Base-by-base conservation (phyloP, 2,113 vertebrate species). In the Carassius gibelio region DNA sequence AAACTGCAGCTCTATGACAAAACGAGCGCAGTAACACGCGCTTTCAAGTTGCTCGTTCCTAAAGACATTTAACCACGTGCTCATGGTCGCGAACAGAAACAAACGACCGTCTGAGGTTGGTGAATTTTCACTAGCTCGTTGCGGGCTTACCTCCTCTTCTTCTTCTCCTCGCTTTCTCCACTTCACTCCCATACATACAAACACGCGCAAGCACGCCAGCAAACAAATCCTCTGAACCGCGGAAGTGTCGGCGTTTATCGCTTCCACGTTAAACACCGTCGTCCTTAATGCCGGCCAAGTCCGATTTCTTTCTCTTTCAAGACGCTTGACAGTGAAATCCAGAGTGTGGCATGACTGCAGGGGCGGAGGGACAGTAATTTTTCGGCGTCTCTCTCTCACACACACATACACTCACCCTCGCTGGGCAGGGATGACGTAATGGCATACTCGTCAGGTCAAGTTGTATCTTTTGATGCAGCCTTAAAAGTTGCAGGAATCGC, bases 121-220 rank as follows among this genome's bases (percentile, higher is more conserved):
- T n/a, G 30, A 42, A 61, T 55, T 66, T 8, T 45, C 57, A 68
- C 34, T 62, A 74, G 48, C 69, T 84, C 50, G 85, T 80, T 74
- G 82, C 36, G 75, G 55, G 86, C 91, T 87, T 85, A 90, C 75
- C 75, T 78, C 75, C 52, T 95, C 94, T 93, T 38, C 1, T 30
- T 93, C 94, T 92, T 92, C 90, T 91, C 90, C 90, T 93, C 89
- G 78, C 89, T 87, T 89, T 86, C 89, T 91, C 91, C 88, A 84
- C 88, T 89, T 75, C 89, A 90, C 93, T 94, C 93, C 93, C 92
- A 91, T 94, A 92, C 88, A 82, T 93, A 93, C 89, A 81, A 30
- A 30, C 38, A 76, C 74, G 5, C 90, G 64, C 76, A 82, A 57
- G 74, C 72, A 11, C 90, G 68, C 78, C 83, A 64, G 71, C 69